phyloP scores from a whole-genome alignment of 2,113 vertebrate species.

The Rhinolophus ferrumequinum region DNA sequence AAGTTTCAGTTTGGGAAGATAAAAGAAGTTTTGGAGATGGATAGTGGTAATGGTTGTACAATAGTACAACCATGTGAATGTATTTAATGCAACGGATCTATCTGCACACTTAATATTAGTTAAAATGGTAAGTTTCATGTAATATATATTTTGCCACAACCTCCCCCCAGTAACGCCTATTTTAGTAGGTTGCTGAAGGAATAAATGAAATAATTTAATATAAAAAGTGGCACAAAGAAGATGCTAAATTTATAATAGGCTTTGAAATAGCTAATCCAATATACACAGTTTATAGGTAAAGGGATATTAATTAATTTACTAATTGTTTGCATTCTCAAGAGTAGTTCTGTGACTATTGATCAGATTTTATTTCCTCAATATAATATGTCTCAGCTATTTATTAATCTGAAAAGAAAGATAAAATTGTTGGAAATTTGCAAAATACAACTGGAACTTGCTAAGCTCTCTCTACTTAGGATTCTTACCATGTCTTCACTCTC shows the following conservation, averaged over 20 bases:
- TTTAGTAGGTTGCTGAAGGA: not conserved
- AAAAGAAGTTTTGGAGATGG: too few relatives aligned
- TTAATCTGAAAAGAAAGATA: not conserved
- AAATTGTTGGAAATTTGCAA: not conserved
- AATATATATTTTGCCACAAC: too few relatives aligned
- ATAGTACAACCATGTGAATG: too few relatives aligned
- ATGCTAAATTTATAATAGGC: not conserved
- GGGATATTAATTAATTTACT: not conserved
- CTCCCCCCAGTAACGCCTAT: not conserved
- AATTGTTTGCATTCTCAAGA: not conserved
- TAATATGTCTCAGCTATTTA: not conserved
- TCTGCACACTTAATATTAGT: too few relatives aligned
- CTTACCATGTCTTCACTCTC: not conserved
- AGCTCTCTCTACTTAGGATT: not conserved
- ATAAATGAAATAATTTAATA: not conserved
- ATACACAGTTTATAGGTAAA: not conserved
- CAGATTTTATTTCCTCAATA: not conserved
- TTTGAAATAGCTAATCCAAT: not conserved
- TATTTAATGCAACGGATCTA: too few relatives aligned
- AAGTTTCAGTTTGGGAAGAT: too few relatives aligned
- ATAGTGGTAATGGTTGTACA: too few relatives aligned
- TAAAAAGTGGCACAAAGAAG: not conserved
- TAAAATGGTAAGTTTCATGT: too few relatives aligned
- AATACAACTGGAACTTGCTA: not conserved
- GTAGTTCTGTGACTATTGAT: not conserved